Base-by-base conservation (phyloP, 2,888 invertebrate species). In the Papilio gigon region DNA sequence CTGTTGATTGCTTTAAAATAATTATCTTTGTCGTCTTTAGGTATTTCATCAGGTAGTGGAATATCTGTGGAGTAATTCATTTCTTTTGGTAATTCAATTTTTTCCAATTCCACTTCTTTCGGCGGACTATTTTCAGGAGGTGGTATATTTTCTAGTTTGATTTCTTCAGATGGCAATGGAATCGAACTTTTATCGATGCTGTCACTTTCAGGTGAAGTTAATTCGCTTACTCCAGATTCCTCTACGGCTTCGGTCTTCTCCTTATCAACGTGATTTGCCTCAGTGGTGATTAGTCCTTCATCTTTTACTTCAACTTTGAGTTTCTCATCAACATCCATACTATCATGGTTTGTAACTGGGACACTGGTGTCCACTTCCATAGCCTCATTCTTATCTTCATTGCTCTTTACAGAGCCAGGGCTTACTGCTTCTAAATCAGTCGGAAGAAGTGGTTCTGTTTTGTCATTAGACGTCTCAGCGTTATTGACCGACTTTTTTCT, bases 341-440 rank as follows among this genome's bases (percentile, higher is more conserved):
- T 83, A 30, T 77, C 76, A 47, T 72, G 72, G 14, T 35, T 69
- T n/a, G 73, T 73, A 25, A 84, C 80, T 12, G 76, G 40, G 6
- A 61, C 71, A 8, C 69, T n/a, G 61, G 63, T 63, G 33, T 73
- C 71, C n/a, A 76, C 59, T 17, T 88, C 88, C 82, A 87, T 85
- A 3, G 74, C 67, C 53, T 87, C 87, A 67, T 81, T 73, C 71
- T 85, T 85, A 9, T 84, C 89, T 67, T 93, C 88, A 77, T 93
- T 93, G 60, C 93, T 94, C 76, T 94, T 94, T 67, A 95, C 95
- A 0, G 96, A 96, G 70, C 95, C 96, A 0, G 96, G 96, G 71
- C 96, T 96, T 8, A 97, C 95, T 42, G 96, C 96, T 85, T 97
- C 96, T 53, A 97, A 87, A 83, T 97, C 97, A 63, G 94, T 95